Conservation (phyloP, 2,888 invertebrate species). For the Diarsia brunnea region DNA sequence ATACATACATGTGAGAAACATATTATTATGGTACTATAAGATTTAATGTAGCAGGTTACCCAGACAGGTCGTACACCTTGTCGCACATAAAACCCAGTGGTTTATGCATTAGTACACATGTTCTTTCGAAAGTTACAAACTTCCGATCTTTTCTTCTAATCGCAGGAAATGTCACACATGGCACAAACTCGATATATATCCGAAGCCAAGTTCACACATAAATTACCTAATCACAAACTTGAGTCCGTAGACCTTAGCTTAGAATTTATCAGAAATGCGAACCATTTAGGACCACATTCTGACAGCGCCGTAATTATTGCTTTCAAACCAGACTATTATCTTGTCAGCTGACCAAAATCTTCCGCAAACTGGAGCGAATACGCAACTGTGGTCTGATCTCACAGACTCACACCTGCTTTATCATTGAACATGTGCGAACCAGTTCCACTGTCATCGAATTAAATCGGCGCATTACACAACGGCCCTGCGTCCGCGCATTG, state of each 20-base stretch:
- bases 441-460: slow-evolving; percentile 72
- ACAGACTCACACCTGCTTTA: slow-evolving; percentile 54
- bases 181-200: not conserved
- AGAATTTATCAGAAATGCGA: slow-evolving; percentile 20
- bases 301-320: slow-evolving; percentile 35
- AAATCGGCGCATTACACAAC: slow-evolving; percentile 73
- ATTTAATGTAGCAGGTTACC: not conserved
- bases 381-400: slow-evolving; percentile 36
- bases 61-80: not conserved
- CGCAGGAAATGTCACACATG: slow-evolving; percentile 22
- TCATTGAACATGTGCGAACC: slow-evolving; percentile 61
- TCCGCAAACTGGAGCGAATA: slow-evolving; percentile 37
- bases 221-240: slow-evolving; percentile 28
- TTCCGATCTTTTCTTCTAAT: slow-evolving; percentile 40
- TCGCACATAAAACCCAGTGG: not conserved
- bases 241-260: not conserved
- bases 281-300: slow-evolving; percentile 36
- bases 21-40: not conserved
- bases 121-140: slow-evolving; percentile 29
- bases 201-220: slow-evolving; percentile 48
- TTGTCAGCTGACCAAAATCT: slow-evolving; percentile 38
- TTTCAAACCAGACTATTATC: slow-evolving; percentile 19
- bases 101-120: not conserved
- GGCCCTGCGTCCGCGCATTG: slow-evolving; percentile 65
- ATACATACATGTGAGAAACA: not conserved